These are phyloP conservation scores for Emydura subglobosa DNA, from an alignment of 2,113 vertebrate genomes.

Conservation along the genomic window DNA sequence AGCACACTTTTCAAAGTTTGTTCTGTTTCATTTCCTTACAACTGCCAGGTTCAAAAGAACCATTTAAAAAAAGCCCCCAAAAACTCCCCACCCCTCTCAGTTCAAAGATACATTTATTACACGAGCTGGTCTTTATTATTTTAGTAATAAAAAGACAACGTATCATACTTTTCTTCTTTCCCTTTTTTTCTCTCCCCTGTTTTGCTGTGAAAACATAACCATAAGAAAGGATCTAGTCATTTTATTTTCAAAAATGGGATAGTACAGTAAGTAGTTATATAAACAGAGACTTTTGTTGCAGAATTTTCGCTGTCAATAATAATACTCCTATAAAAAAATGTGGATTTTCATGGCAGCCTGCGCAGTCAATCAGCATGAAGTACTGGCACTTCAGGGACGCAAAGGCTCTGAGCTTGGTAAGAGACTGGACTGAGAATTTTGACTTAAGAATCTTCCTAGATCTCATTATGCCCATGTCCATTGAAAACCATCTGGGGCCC, in stretches of 20 bases:
- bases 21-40: conserved; percentile 78
- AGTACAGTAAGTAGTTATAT: conserved; percentile 14
- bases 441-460: conserved; percentile 76
- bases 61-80: conserved; percentile 50
- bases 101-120: conserved; percentile 75
- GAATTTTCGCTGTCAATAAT: conserved; percentile 62
- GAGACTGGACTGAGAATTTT: conserved; percentile 71
- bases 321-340: conserved; percentile 60
- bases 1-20: conserved; percentile 78
- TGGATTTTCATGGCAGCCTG: conserved; percentile 52
- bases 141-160: too few relatives aligned
- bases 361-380: conserved; percentile 71
- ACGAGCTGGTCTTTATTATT: background rate
- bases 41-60: conserved; percentile 76
- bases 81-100: background rate
- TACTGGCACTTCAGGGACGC: conserved; percentile 76
- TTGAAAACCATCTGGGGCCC: conserved; percentile 70
- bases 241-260: conserved; percentile 33
- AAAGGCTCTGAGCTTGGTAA: conserved; percentile 56
- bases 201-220: conserved; percentile 56
- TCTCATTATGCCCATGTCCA: conserved; percentile 71
- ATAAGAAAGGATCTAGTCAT: conserved; percentile 14
- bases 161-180: conserved; percentile 42
- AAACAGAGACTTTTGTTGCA: conserved; percentile 43
- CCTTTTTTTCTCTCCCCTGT: conserved; percentile 7